Conservation (phyloP, 2,113 vertebrate species). For the Acanthochromis polyacanthus region DNA sequence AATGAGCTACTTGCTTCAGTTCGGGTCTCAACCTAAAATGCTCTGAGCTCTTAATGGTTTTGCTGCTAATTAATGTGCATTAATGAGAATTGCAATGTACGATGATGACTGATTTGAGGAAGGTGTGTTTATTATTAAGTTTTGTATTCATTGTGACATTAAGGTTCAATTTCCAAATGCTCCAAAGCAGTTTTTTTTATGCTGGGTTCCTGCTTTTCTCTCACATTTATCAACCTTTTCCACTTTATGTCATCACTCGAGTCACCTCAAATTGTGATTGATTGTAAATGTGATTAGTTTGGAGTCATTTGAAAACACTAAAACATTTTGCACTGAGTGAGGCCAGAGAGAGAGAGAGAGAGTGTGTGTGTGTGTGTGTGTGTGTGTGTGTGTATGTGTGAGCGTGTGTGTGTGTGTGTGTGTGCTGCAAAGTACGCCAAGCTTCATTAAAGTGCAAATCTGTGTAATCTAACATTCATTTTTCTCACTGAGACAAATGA, state of each 20-base stretch:
- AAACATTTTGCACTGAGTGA: neutral
- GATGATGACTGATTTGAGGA: too few species aligned
- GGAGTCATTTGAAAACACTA: conserved; percentile 6
- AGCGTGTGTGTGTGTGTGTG: neutral
- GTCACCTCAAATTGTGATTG: neutral
- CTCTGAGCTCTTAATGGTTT: neutral
- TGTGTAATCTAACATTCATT: conserved; percentile 44
- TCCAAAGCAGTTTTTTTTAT: too few species aligned
- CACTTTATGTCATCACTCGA: neutral
- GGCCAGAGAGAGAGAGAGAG: too few species aligned
- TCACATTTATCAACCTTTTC: neutral
- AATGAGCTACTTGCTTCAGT: neutral
- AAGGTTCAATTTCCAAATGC: too few species aligned
- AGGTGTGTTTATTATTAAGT: too few species aligned
- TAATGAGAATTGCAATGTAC: neutral
- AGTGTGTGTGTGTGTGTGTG: too few species aligned
- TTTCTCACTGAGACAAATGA: conserved; percentile 45
- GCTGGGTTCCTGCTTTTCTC: neutral
- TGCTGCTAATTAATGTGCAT: neutral
- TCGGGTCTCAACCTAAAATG: neutral
- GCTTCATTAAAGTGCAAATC: conserved; percentile 34
- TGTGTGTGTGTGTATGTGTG: too few species aligned
- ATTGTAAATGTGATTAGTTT: conserved; percentile 9
- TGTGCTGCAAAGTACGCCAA: neutral
- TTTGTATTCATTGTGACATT: too few species aligned